These are phyloP conservation scores for Saxicola maurus DNA, from an alignment of 2,797 vertebrate genomes.

Conservation along the genomic window DNA sequence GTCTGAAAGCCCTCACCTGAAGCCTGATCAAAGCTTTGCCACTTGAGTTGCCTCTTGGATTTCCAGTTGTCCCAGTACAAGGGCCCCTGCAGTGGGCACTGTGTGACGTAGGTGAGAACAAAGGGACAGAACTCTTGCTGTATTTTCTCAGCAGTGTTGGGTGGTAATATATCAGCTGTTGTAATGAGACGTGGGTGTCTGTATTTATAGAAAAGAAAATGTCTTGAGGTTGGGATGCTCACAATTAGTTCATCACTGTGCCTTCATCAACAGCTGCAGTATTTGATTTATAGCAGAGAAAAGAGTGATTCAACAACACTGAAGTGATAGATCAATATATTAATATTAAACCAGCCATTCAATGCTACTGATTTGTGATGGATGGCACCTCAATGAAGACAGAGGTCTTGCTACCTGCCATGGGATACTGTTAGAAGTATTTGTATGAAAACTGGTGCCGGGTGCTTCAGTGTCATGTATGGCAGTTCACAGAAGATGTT, in stretches of 20 bases:
- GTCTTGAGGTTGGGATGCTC: neutral
- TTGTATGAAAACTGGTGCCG: neutral
- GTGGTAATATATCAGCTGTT: neutral
- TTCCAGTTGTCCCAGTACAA: neutral
- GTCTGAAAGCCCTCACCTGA: neutral
- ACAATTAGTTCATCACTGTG: neutral
- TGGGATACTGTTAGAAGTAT: neutral
- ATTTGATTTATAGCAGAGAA: neutral
- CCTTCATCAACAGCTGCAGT: neutral
- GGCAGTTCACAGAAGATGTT: neutral
- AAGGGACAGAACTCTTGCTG: neutral
- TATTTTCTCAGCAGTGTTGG: neutral
- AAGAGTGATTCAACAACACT: neutral
- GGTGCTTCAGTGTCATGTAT: neutral
- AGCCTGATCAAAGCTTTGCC: neutral
- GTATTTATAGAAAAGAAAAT: neutral
- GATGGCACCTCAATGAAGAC: neutral
- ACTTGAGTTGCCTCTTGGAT: neutral
- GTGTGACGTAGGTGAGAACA: accelerated
- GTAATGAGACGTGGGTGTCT: neutral
- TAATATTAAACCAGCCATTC: neutral
- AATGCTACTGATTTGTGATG: neutral
- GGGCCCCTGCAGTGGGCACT: neutral
- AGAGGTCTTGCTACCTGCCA: neutral
- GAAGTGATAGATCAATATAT: neutral